Percentiles rank a stretch among this genome's conserved stretches.
phyloP scores from a whole-genome alignment of 2,113 vertebrate species.

The Paradoxurus hermaphroditus region DNA sequence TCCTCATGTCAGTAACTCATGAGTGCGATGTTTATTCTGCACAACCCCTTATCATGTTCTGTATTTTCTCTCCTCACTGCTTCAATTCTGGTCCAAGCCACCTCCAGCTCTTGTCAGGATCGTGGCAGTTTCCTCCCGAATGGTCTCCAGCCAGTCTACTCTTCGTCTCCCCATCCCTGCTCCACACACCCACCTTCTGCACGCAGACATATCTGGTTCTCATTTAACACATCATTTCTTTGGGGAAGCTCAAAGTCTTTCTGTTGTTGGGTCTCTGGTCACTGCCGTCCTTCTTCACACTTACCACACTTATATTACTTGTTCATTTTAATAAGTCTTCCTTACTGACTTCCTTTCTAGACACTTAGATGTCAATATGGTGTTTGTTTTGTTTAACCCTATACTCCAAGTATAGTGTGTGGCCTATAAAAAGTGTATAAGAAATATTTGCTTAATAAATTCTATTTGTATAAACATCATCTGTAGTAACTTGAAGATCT shows the following conservation, averaged over 20 bases:
- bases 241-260: neutral
- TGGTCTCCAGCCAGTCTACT: neutral
- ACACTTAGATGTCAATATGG: neutral
- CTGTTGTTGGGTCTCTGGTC: neutral
- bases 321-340: neutral
- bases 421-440: neutral
- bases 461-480: neutral
- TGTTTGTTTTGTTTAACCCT: neutral
- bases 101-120: neutral
- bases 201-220: neutral
- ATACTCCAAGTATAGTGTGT: neutral
- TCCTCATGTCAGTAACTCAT: neutral
- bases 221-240: neutral
- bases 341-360: neutral
- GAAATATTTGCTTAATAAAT: slow-evolving; percentile 6
- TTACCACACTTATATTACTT: neutral
- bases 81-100: neutral
- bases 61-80: neutral
- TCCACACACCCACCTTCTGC: neutral
- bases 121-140: neutral
- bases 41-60: neutral
- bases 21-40: neutral
- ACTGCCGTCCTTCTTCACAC: neutral
- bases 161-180: neutral
- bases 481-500: neutral